Evolutionary conservation across 2,797 vertebrate species (phyloP).

Genomic region (Xerus rutilus): DNA sequence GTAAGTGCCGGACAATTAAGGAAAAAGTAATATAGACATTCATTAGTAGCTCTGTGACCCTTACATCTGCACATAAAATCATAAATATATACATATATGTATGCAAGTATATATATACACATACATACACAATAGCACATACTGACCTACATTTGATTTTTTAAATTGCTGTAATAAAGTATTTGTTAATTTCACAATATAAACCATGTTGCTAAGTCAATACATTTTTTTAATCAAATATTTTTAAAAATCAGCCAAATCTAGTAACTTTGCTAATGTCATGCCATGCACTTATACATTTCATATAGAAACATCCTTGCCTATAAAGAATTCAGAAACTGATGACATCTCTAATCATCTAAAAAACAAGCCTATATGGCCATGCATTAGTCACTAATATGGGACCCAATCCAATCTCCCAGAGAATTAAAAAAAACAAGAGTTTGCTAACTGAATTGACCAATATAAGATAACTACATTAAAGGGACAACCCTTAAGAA

Average conservation of each 20-base stretch:
- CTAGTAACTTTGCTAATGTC: background rate
- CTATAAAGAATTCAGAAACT: constrained; percentile 46
- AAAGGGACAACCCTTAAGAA: background rate
- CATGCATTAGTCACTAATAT: background rate
- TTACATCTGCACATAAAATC: background rate
- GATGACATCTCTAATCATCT: background rate
- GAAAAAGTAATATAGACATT: background rate
- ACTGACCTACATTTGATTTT: background rate
- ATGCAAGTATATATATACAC: background rate
- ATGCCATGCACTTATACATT: background rate
- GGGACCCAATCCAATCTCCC: background rate
- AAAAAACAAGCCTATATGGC: background rate
- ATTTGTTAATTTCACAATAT: constrained; percentile 34
- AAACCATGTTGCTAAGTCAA: constrained; percentile 15
- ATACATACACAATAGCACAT: background rate
- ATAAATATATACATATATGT: background rate
- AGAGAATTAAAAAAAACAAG: background rate
- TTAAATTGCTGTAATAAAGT: background rate
- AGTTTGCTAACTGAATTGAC: constrained; percentile 11
- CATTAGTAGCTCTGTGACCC: background rate
- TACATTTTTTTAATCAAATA: constrained; percentile 42
- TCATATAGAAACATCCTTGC: background rate
- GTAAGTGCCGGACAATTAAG: constrained; percentile 37
- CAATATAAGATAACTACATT: background rate
- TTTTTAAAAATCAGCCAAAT: constrained; percentile 13